A percentile compares a stretch with the other conserved stretches of the same genome.
Conservation (phyloP, 2,797 vertebrate genomes). For the Pseudochirops corinnae region DNA sequence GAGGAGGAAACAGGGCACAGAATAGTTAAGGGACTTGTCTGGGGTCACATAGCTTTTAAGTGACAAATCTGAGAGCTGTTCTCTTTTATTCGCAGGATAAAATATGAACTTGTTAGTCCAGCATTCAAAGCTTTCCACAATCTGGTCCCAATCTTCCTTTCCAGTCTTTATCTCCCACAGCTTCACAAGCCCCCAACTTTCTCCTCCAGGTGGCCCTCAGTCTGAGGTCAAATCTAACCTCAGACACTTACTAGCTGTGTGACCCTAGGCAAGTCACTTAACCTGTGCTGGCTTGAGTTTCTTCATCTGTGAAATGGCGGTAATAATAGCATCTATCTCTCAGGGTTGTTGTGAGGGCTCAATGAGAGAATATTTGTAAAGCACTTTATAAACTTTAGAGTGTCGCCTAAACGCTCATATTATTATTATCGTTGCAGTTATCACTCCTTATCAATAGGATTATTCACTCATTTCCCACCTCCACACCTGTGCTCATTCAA, state of each 20-base stretch:
- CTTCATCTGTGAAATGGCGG: neutral
- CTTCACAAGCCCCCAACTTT: neutral
- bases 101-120: neutral
- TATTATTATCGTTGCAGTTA: too few relatives aligned
- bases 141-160: neutral
- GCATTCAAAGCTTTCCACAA: neutral
- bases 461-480: neutral
- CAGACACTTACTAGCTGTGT: neutral
- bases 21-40: neutral
- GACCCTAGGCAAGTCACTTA: neutral
- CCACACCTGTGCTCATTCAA: neutral
- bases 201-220: neutral
- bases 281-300: neutral
- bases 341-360: neutral
- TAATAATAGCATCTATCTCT: neutral
- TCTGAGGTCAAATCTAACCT: neutral
- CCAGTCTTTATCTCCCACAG: neutral
- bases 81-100: neutral
- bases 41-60: neutral
- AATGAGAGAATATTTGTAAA: neutral
- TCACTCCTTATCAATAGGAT: neutral
- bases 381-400: neutral
- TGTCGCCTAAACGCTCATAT: neutral
- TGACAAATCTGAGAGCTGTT: neutral
- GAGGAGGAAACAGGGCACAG: neutral